Evolutionary conservation across 2,797 vertebrate genomes (phyloP).

Genomic region (Hapalemur alaotrensis): DNA sequence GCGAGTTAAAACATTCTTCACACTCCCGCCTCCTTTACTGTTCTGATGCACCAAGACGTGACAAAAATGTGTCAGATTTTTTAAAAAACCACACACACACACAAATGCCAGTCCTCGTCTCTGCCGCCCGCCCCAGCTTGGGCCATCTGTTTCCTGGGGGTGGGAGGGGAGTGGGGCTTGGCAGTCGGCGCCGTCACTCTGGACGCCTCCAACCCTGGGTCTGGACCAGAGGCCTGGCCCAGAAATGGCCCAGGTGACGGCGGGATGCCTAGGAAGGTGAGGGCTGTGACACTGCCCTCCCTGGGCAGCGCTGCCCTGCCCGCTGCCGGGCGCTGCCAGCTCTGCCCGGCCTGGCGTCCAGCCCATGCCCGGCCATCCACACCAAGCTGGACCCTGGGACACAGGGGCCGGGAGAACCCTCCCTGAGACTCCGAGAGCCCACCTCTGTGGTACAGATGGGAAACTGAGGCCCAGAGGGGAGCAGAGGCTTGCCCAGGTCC

Average conservation of each 20-base stretch:
- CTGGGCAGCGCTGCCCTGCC: accelerated
- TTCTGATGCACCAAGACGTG: slow-evolving; percentile 79
- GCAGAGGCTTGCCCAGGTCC: neutral
- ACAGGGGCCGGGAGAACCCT: neutral
- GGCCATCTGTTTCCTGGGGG: slow-evolving; percentile 76
- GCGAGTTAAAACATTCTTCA: slow-evolving; percentile 80
- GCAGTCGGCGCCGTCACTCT: neutral
- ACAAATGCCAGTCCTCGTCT: slow-evolving; percentile 78
- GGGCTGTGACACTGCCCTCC: too few species aligned
- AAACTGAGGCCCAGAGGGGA: neutral
- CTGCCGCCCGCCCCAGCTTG: slow-evolving; percentile 56
- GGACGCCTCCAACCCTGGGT: neutral
- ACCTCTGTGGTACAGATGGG: neutral
- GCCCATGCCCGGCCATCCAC: accelerated
- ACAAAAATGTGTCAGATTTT: slow-evolving; percentile 82
- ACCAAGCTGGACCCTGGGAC: neutral
- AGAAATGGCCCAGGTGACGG: neutral
- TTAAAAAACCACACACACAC: slow-evolving; percentile 78
- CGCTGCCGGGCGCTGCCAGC: neutral
- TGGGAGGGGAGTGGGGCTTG: slow-evolving; percentile 62
- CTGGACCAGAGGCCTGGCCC: neutral
- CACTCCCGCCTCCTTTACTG: slow-evolving; percentile 79
- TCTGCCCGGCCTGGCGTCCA: neutral
- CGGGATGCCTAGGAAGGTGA: neutral
- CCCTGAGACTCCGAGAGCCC: neutral